phyloP scores from a whole-genome alignment of 2,797 vertebrate species.

The Falco berigora region DNA sequence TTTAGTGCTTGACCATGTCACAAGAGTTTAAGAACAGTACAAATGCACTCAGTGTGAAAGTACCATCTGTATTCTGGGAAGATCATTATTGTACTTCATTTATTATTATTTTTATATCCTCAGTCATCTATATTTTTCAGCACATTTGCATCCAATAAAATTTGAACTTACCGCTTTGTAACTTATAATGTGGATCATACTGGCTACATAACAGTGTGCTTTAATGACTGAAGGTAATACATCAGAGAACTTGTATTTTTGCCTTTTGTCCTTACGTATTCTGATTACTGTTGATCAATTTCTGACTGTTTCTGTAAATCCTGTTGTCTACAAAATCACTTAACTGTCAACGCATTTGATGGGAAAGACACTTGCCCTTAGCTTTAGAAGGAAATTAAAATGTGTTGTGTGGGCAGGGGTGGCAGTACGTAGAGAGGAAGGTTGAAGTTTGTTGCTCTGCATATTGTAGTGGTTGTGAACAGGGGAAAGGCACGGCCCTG shows the following conservation, averaged over 20 bases:
- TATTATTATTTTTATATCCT: not conserved
- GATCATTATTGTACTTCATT: not conserved
- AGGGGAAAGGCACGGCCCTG: not conserved
- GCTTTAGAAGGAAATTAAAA: not conserved
- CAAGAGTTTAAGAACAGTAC: not conserved
- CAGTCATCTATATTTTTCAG: not conserved
- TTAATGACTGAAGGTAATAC: not conserved
- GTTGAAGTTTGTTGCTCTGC: not conserved
- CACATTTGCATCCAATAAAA: not conserved
- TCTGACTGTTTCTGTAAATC: not conserved
- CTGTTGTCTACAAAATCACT: not conserved
- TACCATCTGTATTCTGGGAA: not conserved
- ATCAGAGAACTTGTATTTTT: not conserved
- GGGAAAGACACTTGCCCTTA: not conserved
- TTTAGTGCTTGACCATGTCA: not conserved
- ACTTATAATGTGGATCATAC: not conserved
- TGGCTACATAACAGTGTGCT: not conserved
- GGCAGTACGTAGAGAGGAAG: not conserved
- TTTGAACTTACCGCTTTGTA: not conserved
- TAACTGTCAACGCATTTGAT: not conserved
- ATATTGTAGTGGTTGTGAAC: not conserved
- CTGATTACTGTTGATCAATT: not conserved
- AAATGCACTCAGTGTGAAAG: not conserved
- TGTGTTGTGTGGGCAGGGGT: not conserved
- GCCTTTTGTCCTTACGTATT: not conserved